phyloP scores from a whole-genome alignment of 2,888 invertebrate genomes.

The Glaucopsyche alexis region DNA sequence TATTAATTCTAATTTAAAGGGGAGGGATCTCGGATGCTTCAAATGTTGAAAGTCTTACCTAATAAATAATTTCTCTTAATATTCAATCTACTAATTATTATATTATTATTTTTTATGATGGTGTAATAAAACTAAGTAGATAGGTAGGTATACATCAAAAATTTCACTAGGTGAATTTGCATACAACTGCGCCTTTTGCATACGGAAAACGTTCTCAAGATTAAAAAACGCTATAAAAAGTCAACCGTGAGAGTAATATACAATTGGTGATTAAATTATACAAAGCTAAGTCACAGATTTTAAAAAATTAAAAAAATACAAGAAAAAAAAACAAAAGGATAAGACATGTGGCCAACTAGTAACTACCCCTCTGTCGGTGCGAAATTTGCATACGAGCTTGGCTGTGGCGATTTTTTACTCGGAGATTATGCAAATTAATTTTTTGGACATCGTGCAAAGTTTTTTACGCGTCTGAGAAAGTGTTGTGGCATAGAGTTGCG shows the following conservation, averaged over 20 bases:
- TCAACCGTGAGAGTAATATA: conserved; percentile 66
- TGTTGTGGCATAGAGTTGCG: conserved; percentile 39
- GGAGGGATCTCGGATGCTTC: too few species aligned
- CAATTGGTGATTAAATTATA: conserved; percentile 58
- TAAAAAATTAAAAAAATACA: conserved; percentile 50
- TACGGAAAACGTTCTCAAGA: conserved; percentile 39
- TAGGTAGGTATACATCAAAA: not conserved
- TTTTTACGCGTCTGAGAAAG: conserved; percentile 53
- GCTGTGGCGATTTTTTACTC: conserved; percentile 70
- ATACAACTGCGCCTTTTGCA: conserved; percentile 24
- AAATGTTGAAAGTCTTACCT: too few species aligned
- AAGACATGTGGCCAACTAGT: conserved; percentile 52
- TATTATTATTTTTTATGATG: too few species aligned
- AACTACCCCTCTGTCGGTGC: conserved; percentile 54
- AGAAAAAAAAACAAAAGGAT: conserved; percentile 45
- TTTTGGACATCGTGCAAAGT: conserved; percentile 63
- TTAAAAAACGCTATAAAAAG: conserved; percentile 48
- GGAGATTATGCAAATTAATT: conserved; percentile 72
- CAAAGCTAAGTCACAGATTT: conserved; percentile 71
- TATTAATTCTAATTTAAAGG: too few species aligned
- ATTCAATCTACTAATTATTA: too few species aligned
- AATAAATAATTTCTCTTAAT: too few species aligned
- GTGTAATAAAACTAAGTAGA: too few species aligned
- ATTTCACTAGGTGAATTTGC: conserved; percentile 6
- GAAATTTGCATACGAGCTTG: conserved; percentile 63